Conservation (phyloP, 2,113 vertebrate species). For the Pollimyrus isidori region DNA sequence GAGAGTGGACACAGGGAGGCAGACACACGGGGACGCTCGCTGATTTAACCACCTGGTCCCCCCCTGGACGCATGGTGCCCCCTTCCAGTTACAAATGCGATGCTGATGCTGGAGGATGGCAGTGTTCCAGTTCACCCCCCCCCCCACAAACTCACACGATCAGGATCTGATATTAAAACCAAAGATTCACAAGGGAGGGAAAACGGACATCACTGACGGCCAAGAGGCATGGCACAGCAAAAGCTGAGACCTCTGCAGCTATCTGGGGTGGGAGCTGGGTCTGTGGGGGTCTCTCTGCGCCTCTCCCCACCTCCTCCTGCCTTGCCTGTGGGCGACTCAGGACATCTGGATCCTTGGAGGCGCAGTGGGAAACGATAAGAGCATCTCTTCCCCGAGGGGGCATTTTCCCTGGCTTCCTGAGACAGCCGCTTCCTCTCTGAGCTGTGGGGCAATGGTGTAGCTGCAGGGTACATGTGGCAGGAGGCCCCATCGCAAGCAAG, state of each 20-base stretch:
- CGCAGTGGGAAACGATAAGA: not conserved
- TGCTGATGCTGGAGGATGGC: not conserved
- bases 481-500: not conserved
- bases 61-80: not conserved
- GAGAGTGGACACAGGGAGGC: not conserved
- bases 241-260: not conserved
- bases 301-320: not conserved
- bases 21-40: not conserved
- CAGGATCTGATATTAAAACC: not conserved
- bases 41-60: not conserved
- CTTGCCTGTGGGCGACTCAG: not conserved
- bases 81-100: not conserved
- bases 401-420: not conserved
- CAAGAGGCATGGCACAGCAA: not conserved
- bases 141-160: not conserved
- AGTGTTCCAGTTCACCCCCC: not conserved
- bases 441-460: not conserved
- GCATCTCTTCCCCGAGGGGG: not conserved
- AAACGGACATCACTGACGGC: not conserved
- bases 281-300: not conserved
- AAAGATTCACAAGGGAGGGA: not conserved
- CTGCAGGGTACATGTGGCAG: not conserved
- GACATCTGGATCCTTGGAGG: not conserved
- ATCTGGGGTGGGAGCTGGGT: not conserved
- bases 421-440: not conserved